Percentiles rank a stretch among this genome's conserved stretches.
These are phyloP conservation scores for Coracopsis vasa DNA, from an alignment of 2,113 vertebrate species.

Conservation along the genomic window DNA sequence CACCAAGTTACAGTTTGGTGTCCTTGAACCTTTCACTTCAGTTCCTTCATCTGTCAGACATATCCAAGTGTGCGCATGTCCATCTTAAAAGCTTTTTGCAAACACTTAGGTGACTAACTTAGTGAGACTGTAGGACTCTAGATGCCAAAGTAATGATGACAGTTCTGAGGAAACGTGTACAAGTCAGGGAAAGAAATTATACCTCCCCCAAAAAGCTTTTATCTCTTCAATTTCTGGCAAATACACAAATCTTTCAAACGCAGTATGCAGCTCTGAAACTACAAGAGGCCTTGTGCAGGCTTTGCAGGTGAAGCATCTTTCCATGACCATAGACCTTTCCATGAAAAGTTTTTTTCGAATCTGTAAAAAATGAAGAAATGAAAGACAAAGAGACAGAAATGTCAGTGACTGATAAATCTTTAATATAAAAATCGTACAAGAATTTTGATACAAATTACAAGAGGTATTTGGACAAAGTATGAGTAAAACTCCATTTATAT, in stretches of 20 bases:
- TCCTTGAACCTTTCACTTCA: background rate
- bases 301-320: background rate
- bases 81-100: background rate
- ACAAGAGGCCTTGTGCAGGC: background rate
- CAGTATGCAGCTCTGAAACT: background rate
- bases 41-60: background rate
- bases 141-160: background rate
- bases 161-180: background rate
- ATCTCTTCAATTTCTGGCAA: background rate
- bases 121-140: background rate
- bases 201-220: background rate
- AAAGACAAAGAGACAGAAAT: slow-evolving; percentile 40
- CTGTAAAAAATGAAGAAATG: slow-evolving; percentile 1
- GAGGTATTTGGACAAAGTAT: slow-evolving; percentile 99
- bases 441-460: slow-evolving; percentile 99
- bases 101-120: background rate
- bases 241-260: background rate
- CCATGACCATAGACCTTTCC: background rate
- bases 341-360: background rate
- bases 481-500: slow-evolving; percentile 99
- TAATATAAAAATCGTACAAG: slow-evolving; percentile 99
- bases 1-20: background rate
- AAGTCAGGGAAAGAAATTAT: background rate
- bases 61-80: background rate
- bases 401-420: slow-evolving; percentile 98